Evolutionary conservation across 1,140 invertebrate species (phyloP).

Genomic region (Brachionus plicatilis): DNA sequence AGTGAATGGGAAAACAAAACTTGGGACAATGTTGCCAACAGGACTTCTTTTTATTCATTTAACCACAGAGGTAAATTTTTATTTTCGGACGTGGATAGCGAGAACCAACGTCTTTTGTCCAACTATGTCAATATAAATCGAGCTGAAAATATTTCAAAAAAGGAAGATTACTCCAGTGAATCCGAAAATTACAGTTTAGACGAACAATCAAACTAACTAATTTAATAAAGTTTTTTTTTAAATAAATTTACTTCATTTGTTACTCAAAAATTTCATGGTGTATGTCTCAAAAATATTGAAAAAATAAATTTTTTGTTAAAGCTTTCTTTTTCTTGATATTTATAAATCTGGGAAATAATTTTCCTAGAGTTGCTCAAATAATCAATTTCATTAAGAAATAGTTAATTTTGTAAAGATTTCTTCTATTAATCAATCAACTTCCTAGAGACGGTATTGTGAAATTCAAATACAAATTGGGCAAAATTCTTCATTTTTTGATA

Average conservation of each 20-base stretch:
- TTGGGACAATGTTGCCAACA: conserved; percentile 27
- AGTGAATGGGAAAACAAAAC: conserved; percentile 36
- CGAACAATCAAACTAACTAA: background rate
- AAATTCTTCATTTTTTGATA: no score
- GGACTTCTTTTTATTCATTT: conserved; percentile 31
- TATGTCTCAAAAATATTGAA: background rate
- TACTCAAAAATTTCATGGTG: background rate
- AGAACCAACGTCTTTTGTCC: background rate
- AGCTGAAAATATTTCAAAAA: background rate
- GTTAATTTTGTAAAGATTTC: background rate
- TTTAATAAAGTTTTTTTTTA: background rate
- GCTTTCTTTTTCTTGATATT: background rate
- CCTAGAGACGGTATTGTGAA: background rate
- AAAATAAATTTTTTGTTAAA: background rate
- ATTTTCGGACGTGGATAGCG: background rate
- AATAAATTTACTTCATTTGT: background rate
- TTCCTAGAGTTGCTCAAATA: background rate
- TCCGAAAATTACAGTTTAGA: background rate
- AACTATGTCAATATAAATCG: background rate
- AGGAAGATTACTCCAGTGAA: background rate
- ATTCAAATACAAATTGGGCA: no score
- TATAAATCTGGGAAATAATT: background rate
- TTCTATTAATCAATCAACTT: background rate
- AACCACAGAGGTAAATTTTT: conserved; percentile 34
- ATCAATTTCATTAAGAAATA: background rate